Evolutionary conservation across 1,140 invertebrate genomes (phyloP).

Genomic region (Bombus consobrinus): DNA sequence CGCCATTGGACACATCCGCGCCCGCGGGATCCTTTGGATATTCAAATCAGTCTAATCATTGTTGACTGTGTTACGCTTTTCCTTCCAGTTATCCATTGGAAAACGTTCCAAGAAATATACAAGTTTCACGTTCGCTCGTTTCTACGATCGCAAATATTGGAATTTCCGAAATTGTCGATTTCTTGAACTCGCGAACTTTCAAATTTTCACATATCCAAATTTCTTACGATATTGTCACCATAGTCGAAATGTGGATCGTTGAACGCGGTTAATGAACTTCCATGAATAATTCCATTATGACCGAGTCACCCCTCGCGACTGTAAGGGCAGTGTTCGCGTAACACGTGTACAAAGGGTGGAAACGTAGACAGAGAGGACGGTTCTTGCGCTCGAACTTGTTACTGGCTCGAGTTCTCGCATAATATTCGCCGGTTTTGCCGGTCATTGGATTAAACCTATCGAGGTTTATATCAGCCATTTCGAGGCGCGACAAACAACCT

Average conservation of each 20-base stretch:
- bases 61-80: neutral
- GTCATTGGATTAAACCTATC: constrained; percentile 37
- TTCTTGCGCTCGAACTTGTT: constrained; percentile 48
- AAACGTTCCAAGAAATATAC: neutral
- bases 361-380: neutral
- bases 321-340: neutral
- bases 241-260: neutral
- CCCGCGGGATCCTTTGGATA: constrained; percentile 3
- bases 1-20: constrained; percentile 7
- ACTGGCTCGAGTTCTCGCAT: constrained; percentile 44
- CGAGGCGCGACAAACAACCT: constrained; percentile 52
- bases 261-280: constrained; percentile 11
- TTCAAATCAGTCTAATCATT: neutral
- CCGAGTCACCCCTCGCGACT: neutral
- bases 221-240: neutral
- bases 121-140: neutral
- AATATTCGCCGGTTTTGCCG: constrained; percentile 53
- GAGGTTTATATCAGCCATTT: constrained; percentile 56
- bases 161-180: too few relatives aligned
- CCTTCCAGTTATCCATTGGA: neutral
- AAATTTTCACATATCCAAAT: neutral
- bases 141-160: neutral
- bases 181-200: neutral
- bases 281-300: constrained; percentile 23
- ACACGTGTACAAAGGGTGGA: constrained; percentile 2